phyloP scores from a whole-genome alignment of 2,888 invertebrate species.

The Epinotia nisella region DNA sequence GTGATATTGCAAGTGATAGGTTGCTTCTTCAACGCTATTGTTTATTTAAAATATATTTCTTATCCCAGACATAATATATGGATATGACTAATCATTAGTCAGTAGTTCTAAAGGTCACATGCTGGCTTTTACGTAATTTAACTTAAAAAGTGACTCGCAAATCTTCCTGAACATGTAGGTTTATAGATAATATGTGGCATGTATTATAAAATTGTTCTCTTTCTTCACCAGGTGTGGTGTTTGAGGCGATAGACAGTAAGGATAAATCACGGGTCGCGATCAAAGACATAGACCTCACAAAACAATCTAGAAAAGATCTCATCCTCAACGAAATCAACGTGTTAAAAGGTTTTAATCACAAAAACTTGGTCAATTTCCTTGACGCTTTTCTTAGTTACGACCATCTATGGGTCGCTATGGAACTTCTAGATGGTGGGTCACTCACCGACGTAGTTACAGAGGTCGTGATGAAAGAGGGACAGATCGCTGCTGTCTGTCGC shows the following conservation, averaged over 20 bases:
- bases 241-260: constrained; percentile 92
- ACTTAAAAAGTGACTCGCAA: not conserved
- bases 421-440: constrained; percentile 96
- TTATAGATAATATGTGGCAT: not conserved
- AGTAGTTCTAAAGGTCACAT: not conserved
- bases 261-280: constrained; percentile 93
- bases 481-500: constrained; percentile 97
- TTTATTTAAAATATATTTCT: too few species aligned
- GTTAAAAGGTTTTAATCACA: constrained; percentile 95
- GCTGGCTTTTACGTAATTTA: not conserved
- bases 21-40: too few species aligned
- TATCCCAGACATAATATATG: not conserved
- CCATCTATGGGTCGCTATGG: constrained; percentile 99
- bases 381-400: constrained; percentile 96
- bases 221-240: constrained; percentile 89
- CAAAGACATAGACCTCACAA: constrained; percentile 97
- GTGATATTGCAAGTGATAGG: too few species aligned
- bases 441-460: constrained; percentile 98
- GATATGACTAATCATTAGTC: not conserved
- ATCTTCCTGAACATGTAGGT: too few species aligned
- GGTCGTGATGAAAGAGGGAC: constrained; percentile 98
- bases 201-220: constrained; percentile 23
- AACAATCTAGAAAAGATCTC: constrained; percentile 97
- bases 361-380: constrained; percentile 97
- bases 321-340: constrained; percentile 98